Base-by-base conservation (phyloP, 2,888 invertebrate genomes). In the Chloroclystis v-ata region DNA sequence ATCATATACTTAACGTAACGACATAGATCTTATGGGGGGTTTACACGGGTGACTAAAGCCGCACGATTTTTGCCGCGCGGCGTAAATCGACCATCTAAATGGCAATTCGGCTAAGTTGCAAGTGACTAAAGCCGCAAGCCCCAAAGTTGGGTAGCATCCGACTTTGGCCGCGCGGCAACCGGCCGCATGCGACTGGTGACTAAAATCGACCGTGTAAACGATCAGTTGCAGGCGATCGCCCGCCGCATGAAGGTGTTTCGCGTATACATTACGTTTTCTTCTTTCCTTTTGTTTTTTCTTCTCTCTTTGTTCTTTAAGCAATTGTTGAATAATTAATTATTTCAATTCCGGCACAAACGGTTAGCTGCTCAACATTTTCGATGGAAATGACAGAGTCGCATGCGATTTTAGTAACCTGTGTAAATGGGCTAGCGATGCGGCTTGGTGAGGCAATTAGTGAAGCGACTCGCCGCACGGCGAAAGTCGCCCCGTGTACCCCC, bases 171-270 rank as follows among this genome's bases (percentile, higher is more conserved):
- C 63, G 61, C 63, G 64, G 61, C 64, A 5, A 64, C 60, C 59
- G 61, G 62, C 63, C 28, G 44, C 10, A 40, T 4, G 20, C 9
- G 24, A 89, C 90, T 92, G 76, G 11, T 44, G 44, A 40, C n/a
- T 47, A 42, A 49, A 52, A 13, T 51, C 50, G 43, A 49, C 49
- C 47, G 47, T 53, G 54, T 54, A 53, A 52, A 55, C 49, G 43
- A 48, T 57, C 53, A 52, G 51, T 50, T 53, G 52, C 48, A 52
- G 56, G 48, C 53, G 53, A 55, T 54, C 57, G 49, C 53, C 47
- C 49, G 51, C 48, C 39, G 40, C 49, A 55, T 47, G 48, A n/a
- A n/a, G n/a, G n/a, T n/a, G n/a, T n/a, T n/a, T n/a, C n/a, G n/a
- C n/a, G n/a, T n/a, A n/a, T n/a, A n/a, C n/a, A n/a, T n/a, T n/a